These are phyloP conservation scores for Erebia aethiops DNA, from an alignment of 2,888 invertebrate species.

Conservation along the genomic window DNA sequence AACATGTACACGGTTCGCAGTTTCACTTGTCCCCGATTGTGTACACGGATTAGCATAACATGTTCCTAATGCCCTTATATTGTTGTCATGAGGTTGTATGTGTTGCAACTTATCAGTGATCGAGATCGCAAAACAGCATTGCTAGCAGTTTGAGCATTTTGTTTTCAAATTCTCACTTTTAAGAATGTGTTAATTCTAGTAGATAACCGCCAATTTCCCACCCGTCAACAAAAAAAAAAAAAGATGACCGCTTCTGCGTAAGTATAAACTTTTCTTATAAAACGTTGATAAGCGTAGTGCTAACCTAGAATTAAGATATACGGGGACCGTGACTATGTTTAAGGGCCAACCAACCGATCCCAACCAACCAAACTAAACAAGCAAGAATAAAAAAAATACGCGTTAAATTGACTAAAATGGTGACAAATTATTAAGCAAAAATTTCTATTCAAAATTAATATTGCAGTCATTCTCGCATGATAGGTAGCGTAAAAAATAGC, in stretches of 20 bases:
- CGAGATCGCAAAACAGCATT: constrained; percentile 13
- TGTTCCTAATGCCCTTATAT: constrained; percentile 41
- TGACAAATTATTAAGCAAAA: neutral
- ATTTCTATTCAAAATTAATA: neutral
- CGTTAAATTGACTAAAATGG: no score
- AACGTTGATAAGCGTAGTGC: no score
- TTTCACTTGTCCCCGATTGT: constrained; percentile 53
- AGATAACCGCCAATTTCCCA: no score
- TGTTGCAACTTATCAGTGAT: constrained; percentile 25
- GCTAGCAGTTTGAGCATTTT: neutral
- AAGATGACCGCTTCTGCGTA: no score
- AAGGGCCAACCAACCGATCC: no score
- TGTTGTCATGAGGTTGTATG: constrained; percentile 13
- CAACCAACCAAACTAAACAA: no score
- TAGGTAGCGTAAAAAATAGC: neutral
- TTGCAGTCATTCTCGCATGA: neutral
- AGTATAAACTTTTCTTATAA: no score
- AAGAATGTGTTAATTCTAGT: neutral
- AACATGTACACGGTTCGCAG: constrained; percentile 44
- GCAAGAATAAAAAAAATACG: no score
- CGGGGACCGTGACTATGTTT: no score
- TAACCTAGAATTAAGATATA: no score
- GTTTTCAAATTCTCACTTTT: constrained; percentile 1
- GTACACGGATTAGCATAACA: constrained; percentile 60
- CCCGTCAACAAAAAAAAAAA: no score